Evolutionary conservation across 2,888 invertebrate genomes (phyloP).

Genomic region (Habrosyne pyritoides): DNA sequence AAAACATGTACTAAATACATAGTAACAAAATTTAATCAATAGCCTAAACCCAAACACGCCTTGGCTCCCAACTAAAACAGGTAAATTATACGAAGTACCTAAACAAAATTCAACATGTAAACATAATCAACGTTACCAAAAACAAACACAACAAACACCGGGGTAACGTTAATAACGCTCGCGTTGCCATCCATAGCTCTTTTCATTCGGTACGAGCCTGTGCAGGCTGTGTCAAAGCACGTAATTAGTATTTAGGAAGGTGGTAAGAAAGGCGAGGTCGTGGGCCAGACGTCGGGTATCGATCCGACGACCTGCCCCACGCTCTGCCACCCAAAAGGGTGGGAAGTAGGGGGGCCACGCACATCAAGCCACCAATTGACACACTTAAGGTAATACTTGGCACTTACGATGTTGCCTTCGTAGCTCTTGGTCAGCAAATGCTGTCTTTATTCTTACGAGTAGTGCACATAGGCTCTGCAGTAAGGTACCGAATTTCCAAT

Average conservation of each 20-base stretch:
- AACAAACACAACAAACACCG: conserved; percentile 60
- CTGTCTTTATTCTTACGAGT: conserved; percentile 12
- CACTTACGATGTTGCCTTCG: conserved; percentile 66
- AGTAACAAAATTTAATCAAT: not conserved
- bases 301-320: conserved; percentile 85
- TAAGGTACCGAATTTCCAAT: not conserved
- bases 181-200: conserved; percentile 69
- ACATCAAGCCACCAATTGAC: conserved; percentile 82
- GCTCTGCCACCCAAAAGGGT: conserved; percentile 56
- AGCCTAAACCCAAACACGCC: not conserved
- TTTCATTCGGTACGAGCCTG: conserved; percentile 75
- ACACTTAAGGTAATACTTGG: conserved; percentile 81
- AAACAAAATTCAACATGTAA: conserved; percentile 41
- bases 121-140: conserved; percentile 57
- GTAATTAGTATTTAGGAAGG: conserved; percentile 85
- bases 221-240: conserved; percentile 82
- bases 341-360: conserved; percentile 72
- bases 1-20: not conserved
- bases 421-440: conserved; percentile 51
- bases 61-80: not conserved
- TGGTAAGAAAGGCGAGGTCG: conserved; percentile 83
- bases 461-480: not conserved
- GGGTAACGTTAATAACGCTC: conserved; percentile 72
- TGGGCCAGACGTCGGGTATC: conserved; percentile 86
- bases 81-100: not conserved